Percentiles rank a stretch among this genome's conserved stretches.
Conservation (phyloP, 2,888 invertebrate species). For the Tetranychus piercei region DNA sequence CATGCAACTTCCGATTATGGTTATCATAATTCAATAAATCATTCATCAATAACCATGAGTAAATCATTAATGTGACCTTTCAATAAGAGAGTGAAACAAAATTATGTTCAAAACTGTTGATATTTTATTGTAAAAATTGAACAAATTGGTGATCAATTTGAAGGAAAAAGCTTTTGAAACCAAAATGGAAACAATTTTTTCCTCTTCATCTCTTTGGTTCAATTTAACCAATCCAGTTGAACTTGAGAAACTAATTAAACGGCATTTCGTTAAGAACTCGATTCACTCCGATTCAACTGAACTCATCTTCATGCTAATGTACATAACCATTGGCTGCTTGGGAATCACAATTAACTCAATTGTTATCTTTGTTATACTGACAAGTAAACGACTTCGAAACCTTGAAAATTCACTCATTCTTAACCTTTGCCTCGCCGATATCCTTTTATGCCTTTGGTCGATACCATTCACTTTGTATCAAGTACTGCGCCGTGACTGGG, state of each 20-base stretch:
- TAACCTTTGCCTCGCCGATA: constrained; percentile 42
- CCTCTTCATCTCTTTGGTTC: background rate
- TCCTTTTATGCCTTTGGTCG: constrained; percentile 27
- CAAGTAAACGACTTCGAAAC: background rate
- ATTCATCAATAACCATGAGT: no score
- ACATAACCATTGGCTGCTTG: constrained; percentile 6
- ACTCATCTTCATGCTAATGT: background rate
- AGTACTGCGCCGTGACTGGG: constrained; percentile 32
- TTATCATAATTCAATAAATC: no score
- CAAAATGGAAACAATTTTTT: background rate
- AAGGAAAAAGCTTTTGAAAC: background rate
- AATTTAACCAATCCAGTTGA: background rate
- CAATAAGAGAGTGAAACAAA: no score
- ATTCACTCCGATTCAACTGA: background rate
- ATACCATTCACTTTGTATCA: constrained; percentile 38
- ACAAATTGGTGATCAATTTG: background rate
- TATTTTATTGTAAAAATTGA: no score
- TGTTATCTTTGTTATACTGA: constrained; percentile 31
- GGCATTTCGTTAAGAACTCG: background rate
- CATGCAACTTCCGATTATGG: no score
- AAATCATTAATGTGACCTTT: no score
- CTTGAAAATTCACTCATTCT: constrained; percentile 25
- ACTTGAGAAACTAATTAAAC: background rate
- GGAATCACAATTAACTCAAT: constrained; percentile 36
- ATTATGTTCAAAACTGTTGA: no score